Evolutionary conservation across 2,113 vertebrate species (phyloP), one percentile per base, ranked within the genome.

Genomic region (Pterocles orientalis): DNA sequence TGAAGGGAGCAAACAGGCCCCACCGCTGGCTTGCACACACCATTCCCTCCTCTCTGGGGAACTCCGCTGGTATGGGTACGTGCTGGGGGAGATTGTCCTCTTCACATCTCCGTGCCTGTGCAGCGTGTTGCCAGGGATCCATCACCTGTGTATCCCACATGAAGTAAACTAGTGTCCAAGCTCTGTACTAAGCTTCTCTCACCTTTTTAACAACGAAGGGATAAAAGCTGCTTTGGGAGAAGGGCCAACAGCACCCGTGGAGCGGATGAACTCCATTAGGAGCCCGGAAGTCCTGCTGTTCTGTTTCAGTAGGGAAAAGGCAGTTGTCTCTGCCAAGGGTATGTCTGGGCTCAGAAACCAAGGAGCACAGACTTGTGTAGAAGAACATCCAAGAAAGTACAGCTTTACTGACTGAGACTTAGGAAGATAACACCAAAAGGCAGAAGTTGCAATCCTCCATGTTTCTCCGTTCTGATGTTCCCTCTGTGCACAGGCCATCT

Each of bases 171-270:
- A 51, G 34, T 18, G 62, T 65, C 54, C 0, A 1, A 3, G 25
- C 21, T 57, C 58, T 80, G 41, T 23, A 41, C 53, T 48, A 34
- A 75, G 33, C 18, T 83, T 20, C 36, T 77, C 70, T 69, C 43
- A 24, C 8, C 31, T 41, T 66, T 71, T 29, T 29, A 33, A 51
- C 31, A 72, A 43, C 5, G 43, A 66, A 43, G 28, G 15, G 13
- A 54, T 72, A 57, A 82, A 85, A 75, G 39, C 36, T 73, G n/a
- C 36, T n/a, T 19, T 26, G 31, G 57, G 45, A 79, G 43, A 77
- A 61, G n/a, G 31, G n/a, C 39, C 31, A 62, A 29, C 14, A 66
- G 15, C 0, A 0, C 29, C 16, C 6, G 25, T 0, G 0, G 29
- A 78, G 18, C 43, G 33, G 21, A 28, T 73, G 66, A 73, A n/a